Evolutionary conservation across 2,797 vertebrate species (phyloP).

Genomic region (Labroides dimidiatus): DNA sequence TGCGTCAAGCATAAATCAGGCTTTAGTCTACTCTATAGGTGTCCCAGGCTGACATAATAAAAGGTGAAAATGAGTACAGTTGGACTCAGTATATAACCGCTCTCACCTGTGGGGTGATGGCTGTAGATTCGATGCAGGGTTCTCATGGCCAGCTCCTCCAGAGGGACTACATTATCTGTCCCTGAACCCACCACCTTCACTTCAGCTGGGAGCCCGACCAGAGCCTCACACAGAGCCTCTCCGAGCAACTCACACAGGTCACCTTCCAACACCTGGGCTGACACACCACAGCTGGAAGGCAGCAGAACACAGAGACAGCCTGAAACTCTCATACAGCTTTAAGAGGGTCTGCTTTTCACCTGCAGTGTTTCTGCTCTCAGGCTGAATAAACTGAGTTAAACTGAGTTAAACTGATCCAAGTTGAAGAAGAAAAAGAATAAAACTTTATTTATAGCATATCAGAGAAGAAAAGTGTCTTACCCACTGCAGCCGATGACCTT

Average conservation of each 20-base stretch:
- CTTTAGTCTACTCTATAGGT: too few relatives aligned
- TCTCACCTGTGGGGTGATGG: constrained; percentile 82
- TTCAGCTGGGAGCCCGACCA: constrained; percentile 90
- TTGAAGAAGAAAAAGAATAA: neutral
- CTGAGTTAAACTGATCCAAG: neutral
- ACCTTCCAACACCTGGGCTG: constrained; percentile 81
- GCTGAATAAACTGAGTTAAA: neutral
- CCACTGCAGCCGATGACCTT: constrained; percentile 98
- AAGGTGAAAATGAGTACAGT: too few relatives aligned
- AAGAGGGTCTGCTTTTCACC: too few relatives aligned
- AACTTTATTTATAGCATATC: neutral
- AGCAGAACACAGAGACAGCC: constrained; percentile 5
- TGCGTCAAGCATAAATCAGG: too few relatives aligned
- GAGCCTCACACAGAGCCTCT: constrained; percentile 84
- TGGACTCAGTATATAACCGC: neutral
- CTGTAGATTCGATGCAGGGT: constrained; percentile 84
- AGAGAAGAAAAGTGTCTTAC: constrained; percentile 75
- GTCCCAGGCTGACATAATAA: too few relatives aligned
- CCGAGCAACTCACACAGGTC: constrained; percentile 78
- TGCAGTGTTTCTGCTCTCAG: neutral
- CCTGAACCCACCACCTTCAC: constrained; percentile 92
- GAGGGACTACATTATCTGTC: constrained; percentile 87
- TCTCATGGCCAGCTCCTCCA: constrained; percentile 95
- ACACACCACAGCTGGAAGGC: constrained; percentile 89
- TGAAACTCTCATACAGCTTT: too few relatives aligned